These are phyloP conservation scores for Gambusia holbrooki DNA, from an alignment of 2,113 vertebrate species.

Conservation along the genomic window DNA sequence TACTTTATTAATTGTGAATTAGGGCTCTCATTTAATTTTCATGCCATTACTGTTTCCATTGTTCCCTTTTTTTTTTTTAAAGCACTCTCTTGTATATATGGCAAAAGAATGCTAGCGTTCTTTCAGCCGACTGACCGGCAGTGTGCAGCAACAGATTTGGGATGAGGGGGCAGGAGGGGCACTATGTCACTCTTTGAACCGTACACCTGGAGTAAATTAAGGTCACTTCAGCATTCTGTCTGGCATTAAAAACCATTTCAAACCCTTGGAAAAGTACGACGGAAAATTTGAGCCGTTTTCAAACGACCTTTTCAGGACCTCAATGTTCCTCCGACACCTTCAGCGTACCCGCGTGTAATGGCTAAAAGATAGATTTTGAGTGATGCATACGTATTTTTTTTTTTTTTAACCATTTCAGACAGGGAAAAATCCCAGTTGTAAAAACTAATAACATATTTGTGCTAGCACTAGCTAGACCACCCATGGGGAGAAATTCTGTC, in stretches of 20 bases:
- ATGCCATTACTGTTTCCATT: background rate
- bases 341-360: background rate
- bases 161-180: background rate
- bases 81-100: background rate
- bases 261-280: background rate
- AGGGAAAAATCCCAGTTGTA: constrained; percentile 52
- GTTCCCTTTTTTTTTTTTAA: background rate
- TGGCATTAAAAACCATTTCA: too few species aligned
- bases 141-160: background rate
- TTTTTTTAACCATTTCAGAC: constrained; percentile 7
- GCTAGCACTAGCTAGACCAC: constrained; percentile 71
- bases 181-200: background rate
- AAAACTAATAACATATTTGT: constrained; percentile 44
- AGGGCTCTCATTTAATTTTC: background rate
- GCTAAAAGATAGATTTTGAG: background rate
- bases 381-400: constrained; percentile 3
- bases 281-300: background rate
- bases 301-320: background rate
- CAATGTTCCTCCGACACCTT: background rate
- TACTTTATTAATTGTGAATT: background rate
- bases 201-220: background rate
- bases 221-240: too few species aligned
- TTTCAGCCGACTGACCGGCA: background rate
- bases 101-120: background rate
- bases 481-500: constrained; percentile 61